Evolutionary conservation across 64 coral and sea anemone genomes (phyloP), one percentile per base, ranked within the genome.

Genomic region (Actinia tenebrosa): DNA sequence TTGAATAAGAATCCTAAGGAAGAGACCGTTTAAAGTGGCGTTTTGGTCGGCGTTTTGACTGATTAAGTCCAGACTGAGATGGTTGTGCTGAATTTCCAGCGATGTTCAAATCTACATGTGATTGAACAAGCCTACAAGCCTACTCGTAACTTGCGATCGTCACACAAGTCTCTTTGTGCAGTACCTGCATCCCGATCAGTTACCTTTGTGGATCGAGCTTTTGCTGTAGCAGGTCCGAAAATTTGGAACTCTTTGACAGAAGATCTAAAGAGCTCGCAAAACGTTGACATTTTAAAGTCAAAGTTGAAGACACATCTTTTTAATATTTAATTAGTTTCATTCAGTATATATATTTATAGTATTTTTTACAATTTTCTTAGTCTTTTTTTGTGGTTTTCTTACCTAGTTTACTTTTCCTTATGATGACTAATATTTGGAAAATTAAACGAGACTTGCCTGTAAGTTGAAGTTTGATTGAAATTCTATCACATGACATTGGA

Each of bases 191-290:
- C 75, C 16, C 75, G 75, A 7, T 14, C 75, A 78, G 44, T 78
- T 45, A 78, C 37, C 64, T 77, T 75, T 77, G 86, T 0, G 25
- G 86, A 54, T 53, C 19, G 86, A 55, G 86, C 45, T 78, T 87
- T 87, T 78, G 68, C 44, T 77, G 16, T 87, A 26, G 46, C 66
- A 71, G 85, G 60, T 71, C 64, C 85, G 42, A 86, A 23, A 86
- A 59, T 86, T 69, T 86, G 85, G 85, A 86, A 86, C 64, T 71
- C 63, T 63, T 45, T 86, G 26, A 62, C 64, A 10, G 85, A 72
- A 69, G 85, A 86, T 22, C 63, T 71, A 3, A 87, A 71, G 64
- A 71, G 55, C 43, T 87, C 63, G 2, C 53, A 53, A 16, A 79
- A 50, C 44, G n/a, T 88, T 78, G 87, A 45, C 53, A 20, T 78